Evolutionary conservation across 2,888 invertebrate genomes (phyloP).

Genomic region (Myopa tessellatipennis): DNA sequence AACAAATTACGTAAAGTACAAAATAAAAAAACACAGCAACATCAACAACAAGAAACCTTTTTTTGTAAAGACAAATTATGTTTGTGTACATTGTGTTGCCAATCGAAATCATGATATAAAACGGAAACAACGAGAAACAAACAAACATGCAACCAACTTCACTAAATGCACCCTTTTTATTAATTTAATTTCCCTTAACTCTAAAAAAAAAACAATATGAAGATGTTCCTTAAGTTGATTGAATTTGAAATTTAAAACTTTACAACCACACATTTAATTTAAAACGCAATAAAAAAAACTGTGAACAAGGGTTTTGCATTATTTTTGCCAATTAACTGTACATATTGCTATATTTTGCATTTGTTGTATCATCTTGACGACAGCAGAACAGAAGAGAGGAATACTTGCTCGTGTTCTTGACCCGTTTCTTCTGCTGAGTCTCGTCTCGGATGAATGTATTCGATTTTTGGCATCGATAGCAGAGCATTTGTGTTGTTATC

Average conservation of each 20-base stretch:
- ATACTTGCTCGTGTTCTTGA: background rate
- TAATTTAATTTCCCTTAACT: too few relatives aligned
- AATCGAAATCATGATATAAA: background rate
- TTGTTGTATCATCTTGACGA: background rate
- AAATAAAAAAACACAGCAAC: conserved; percentile 21
- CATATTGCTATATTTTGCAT: background rate
- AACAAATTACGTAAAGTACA: conserved; percentile 30
- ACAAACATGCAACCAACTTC: too few relatives aligned
- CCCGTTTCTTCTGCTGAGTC: too few relatives aligned
- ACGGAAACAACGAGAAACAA: conserved; percentile 2
- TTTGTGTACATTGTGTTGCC: conserved; percentile 8
- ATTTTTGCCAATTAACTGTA: background rate
- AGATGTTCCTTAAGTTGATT: too few relatives aligned
- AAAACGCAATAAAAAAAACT: conserved; percentile 10
- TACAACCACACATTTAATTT: too few relatives aligned
- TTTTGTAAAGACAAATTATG: conserved; percentile 5
- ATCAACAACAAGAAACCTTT: background rate
- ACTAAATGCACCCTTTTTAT: too few relatives aligned
- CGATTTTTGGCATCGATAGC: conserved; percentile 1
- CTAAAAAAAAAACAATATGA: background rate
- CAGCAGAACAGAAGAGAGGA: background rate
- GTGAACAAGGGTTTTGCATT: conserved; percentile 11
- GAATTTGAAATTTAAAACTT: too few relatives aligned
- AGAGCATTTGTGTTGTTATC: background rate
- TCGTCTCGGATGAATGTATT: background rate